phyloP scores from a whole-genome alignment of 2,113 vertebrate genomes.

The Meles meles region DNA sequence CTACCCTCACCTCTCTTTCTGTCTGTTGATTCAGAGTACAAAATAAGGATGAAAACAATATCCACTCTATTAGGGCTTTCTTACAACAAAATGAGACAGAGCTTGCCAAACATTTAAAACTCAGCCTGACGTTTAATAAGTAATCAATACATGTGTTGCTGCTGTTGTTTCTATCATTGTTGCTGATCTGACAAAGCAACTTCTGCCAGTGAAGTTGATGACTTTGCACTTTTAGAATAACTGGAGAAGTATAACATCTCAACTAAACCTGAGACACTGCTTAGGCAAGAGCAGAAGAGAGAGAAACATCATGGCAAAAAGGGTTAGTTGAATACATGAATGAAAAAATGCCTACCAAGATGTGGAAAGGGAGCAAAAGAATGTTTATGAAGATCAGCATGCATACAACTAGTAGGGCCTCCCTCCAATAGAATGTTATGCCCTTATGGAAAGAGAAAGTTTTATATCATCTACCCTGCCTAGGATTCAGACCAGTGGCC shows the following conservation, averaged over 20 bases:
- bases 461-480: not conserved
- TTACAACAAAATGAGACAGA: not conserved
- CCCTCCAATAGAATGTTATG: not conserved
- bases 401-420: not conserved
- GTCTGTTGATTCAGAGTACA: not conserved
- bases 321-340: not conserved
- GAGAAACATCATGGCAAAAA: not conserved
- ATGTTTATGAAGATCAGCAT: not conserved
- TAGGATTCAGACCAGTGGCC: not conserved
- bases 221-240: not conserved
- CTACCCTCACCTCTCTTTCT: not conserved
- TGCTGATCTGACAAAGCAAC: not conserved
- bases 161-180: not conserved
- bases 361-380: not conserved
- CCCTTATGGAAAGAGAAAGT: not conserved
- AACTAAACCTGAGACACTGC: not conserved
- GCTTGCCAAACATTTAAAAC: not conserved
- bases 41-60: not conserved
- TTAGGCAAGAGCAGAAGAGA: not conserved
- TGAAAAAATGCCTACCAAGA: not conserved
- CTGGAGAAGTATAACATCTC: not conserved
- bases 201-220: not conserved
- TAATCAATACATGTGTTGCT: not conserved
- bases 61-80: not conserved
- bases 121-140: not conserved